phyloP scores from a whole-genome alignment of 2,888 invertebrate genomes.

The Hipparchia semele region DNA sequence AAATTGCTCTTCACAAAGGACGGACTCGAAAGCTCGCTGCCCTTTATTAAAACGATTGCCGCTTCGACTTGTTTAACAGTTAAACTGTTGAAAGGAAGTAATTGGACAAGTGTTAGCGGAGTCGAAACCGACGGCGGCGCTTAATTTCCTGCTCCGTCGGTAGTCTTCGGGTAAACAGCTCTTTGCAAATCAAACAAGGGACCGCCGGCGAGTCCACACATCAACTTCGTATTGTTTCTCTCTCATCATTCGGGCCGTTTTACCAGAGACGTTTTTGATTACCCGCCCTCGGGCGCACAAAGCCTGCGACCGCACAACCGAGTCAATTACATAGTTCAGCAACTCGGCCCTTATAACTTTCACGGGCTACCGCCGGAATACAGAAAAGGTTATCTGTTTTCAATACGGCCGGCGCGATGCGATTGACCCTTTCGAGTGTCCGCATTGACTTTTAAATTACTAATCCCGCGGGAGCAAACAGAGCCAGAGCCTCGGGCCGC shows the following conservation, averaged over 20 bases:
- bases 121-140: slow-evolving; percentile 60
- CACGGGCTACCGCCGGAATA: slow-evolving; percentile 80
- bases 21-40: slow-evolving; percentile 51
- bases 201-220: slow-evolving; percentile 78
- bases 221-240: slow-evolving; percentile 81
- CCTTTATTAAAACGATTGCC: slow-evolving; percentile 63
- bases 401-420: slow-evolving; percentile 76
- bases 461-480: slow-evolving; percentile 80
- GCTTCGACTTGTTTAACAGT: slow-evolving; percentile 57
- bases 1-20: slow-evolving; percentile 67
- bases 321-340: slow-evolving; percentile 84
- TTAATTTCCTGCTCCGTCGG: slow-evolving; percentile 75
- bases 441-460: slow-evolving; percentile 84
- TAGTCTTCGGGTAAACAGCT: slow-evolving; percentile 79
- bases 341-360: slow-evolving; percentile 83
- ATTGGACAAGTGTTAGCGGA: slow-evolving; percentile 74
- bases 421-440: slow-evolving; percentile 83
- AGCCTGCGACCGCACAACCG: slow-evolving; percentile 80
- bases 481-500: slow-evolving; percentile 68
- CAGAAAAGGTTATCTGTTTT: slow-evolving; percentile 83
- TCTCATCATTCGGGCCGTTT: slow-evolving; percentile 71
- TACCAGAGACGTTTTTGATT: slow-evolving; percentile 82
- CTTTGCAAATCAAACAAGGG: slow-evolving; percentile 82
- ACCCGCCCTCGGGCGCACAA: slow-evolving; percentile 79
- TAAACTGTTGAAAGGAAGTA: slow-evolving; percentile 67